Evolutionary conservation across 2,797 vertebrate genomes (phyloP).

Genomic region (Galagoides demidoff): DNA sequence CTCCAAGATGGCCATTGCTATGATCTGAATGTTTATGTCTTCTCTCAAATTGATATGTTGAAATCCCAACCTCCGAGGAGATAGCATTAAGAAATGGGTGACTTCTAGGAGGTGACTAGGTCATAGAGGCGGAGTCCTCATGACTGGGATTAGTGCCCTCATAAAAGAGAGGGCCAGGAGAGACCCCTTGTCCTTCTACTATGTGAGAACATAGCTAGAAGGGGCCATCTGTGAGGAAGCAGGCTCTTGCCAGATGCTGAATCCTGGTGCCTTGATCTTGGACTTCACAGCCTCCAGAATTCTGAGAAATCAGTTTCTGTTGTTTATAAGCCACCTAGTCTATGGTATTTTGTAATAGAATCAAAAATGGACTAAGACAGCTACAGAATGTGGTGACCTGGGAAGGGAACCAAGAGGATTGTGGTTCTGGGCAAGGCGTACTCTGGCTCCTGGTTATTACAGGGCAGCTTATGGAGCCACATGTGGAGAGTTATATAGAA

Average conservation of each 20-base stretch:
- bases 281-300: not conserved
- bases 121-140: not conserved
- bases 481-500: not conserved
- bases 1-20: not conserved
- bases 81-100: not conserved
- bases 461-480: no score
- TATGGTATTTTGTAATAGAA: not conserved
- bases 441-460: not conserved
- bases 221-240: not conserved
- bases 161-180: not conserved
- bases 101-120: not conserved
- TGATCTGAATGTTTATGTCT: not conserved
- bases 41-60: not conserved
- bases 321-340: not conserved
- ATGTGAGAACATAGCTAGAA: not conserved
- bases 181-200: not conserved
- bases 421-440: not conserved
- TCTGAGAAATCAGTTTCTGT: not conserved
- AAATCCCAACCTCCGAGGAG: not conserved
- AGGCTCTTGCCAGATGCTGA: not conserved
- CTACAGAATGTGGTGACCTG: not conserved
- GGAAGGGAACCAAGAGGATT: not conserved
- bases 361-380: not conserved
- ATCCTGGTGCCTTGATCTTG: not conserved
- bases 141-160: not conserved